Evolutionary conservation across 1,140 invertebrate species (phyloP), one percentile per base, ranked within the genome.

Genomic region (Drosophila gunungcola): DNA sequence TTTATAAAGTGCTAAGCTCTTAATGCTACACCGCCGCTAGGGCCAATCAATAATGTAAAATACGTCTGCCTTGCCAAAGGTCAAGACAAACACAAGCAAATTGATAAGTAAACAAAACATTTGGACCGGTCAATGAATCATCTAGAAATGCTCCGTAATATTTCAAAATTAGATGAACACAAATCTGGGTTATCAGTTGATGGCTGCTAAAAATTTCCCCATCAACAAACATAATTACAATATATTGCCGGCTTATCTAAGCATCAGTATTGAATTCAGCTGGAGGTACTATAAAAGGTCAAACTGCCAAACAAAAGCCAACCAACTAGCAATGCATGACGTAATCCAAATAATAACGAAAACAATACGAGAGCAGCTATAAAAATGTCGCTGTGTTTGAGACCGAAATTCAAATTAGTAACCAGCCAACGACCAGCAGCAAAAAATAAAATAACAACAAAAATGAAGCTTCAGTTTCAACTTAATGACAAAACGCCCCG

Each of bases 401-500:
- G 73, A 69, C 73, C 56, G 13, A 70, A 77, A 75, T 77, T 77
- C 74, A 77, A 77, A 77, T 77, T 77, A 77, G 74, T 77, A 69
- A 57, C 61, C 53, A 77, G 32, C 73, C 73, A 51, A 51, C 54
- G 25, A 61, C 41, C 25, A 55, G 16, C 42, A 51, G 45, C 32
- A 54, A 55, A 64, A 43, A 46, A 12, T 1, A 60, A 45, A 73
- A n/a, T n/a, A n/a, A 46, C 46, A 69, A 74, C 38, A 64, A 45
- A 41, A 51, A 16, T 36, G 42, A 46, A 64, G 52, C 65, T 72
- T 81, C 60, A 69, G 56, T 69, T 81, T 64, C 51, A 81, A 65
- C 73, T 55, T 82, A 73, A 82, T 81, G 78, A 73, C 80, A 81
- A 82, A 75, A 75, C 53, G 78, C 78, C 79, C 56, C 36, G 53